Percentiles rank a stretch among this genome's conserved stretches.
phyloP scores from a whole-genome alignment of 2,113 vertebrate species.

The Mandrillus leucophaeus region DNA sequence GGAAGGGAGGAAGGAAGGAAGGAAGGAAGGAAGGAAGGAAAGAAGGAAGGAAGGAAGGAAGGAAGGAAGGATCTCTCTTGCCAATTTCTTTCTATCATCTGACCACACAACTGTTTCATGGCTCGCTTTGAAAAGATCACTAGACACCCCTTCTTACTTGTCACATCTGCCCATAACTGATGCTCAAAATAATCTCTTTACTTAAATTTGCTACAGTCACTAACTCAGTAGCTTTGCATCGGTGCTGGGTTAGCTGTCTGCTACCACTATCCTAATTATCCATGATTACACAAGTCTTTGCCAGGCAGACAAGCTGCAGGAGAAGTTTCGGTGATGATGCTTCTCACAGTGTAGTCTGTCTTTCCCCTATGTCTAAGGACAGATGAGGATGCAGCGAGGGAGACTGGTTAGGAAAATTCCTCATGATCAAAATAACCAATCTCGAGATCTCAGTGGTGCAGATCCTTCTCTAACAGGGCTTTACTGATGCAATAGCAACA shows the following conservation, averaged over 20 bases:
- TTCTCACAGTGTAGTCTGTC: not conserved
- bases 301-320: not conserved
- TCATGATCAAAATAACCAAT: not conserved
- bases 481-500: constrained; percentile 7
- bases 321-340: not conserved
- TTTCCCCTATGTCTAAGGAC: not conserved
- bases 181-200: not conserved
- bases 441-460: not conserved
- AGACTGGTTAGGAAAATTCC: not conserved
- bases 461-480: not conserved
- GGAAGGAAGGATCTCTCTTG: not conserved
- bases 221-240: not conserved
- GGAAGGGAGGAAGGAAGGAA: rapidly evolving
- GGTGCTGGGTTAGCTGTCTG: not conserved
- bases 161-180: not conserved
- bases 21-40: not conserved
- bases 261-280: not conserved
- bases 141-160: not conserved
- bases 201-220: not conserved
- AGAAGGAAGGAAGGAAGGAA: rapidly evolving
- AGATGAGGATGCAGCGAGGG: not conserved
- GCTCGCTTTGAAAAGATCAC: not conserved
- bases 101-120: not conserved
- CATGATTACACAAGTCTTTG: not conserved
- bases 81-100: not conserved